These are phyloP conservation scores for Gryllus longicercus DNA, from an alignment of 2,888 invertebrate species.

Conservation along the genomic window DNA sequence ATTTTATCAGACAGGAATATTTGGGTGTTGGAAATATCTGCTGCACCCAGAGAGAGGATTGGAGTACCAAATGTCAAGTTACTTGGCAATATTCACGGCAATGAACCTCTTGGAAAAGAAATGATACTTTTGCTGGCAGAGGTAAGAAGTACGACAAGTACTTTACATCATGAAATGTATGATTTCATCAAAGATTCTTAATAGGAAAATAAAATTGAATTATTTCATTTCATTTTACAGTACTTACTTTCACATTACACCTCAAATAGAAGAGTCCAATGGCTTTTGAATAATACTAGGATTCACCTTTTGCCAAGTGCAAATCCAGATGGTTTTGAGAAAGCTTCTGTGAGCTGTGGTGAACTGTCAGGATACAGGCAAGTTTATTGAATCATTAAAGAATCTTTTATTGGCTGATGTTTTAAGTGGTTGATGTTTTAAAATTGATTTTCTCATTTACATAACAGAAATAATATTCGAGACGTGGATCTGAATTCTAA, in stretches of 20 bases:
- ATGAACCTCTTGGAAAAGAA: constrained; percentile 66
- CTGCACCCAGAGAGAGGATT: constrained; percentile 44
- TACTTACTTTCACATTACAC: constrained; percentile 51
- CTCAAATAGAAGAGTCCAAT: constrained; percentile 49
- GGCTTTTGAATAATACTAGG: constrained; percentile 54
- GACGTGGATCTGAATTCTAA: constrained; percentile 55
- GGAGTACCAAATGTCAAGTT: constrained; percentile 66
- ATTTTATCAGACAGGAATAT: constrained; percentile 51
- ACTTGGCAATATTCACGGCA: constrained; percentile 72
- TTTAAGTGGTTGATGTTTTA: no score
- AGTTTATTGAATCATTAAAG: neutral
- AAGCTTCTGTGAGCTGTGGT: constrained; percentile 43
- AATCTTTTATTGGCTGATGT: no score
- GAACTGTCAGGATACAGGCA: constrained; percentile 33
- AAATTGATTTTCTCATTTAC: no score
- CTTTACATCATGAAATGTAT: neutral
- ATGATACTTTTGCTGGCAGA: constrained; percentile 57
- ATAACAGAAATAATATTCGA: constrained; percentile 43
- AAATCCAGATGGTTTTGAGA: constrained; percentile 62
- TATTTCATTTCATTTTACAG: constrained; percentile 44
- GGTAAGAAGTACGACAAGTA: constrained; percentile 41
- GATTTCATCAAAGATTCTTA: neutral
- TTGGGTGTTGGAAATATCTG: constrained; percentile 57
- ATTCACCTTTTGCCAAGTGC: constrained; percentile 63
- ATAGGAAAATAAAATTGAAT: neutral